Conservation (phyloP, 2,113 vertebrate genomes). For the Dermatemys mawii region DNA sequence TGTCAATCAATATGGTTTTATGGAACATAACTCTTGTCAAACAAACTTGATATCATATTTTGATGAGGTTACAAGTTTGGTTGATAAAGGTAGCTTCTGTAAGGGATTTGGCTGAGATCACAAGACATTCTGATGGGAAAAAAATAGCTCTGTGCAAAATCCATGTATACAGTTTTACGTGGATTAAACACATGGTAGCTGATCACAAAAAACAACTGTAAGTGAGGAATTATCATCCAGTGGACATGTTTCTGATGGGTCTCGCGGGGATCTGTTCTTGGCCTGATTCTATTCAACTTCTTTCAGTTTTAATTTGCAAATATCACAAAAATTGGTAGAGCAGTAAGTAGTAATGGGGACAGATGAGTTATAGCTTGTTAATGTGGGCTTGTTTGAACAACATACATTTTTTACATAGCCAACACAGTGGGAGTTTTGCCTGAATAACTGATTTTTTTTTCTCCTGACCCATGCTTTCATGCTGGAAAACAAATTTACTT, state of each 20-base stretch:
- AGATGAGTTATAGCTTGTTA: not conserved
- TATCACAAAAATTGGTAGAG: not conserved
- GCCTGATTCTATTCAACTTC: not conserved
- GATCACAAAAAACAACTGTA: not conserved
- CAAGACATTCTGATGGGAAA: not conserved
- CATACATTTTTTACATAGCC: not conserved
- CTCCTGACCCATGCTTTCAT: not conserved
- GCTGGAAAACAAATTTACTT: not conserved
- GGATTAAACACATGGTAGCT: not conserved
- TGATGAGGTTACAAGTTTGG: not conserved
- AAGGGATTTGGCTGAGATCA: not conserved
- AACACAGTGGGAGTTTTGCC: not conserved
- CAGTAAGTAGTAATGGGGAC: not conserved
- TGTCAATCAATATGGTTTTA: not conserved
- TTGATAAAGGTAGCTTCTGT: not conserved
- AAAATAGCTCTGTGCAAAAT: not conserved
- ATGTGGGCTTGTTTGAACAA: not conserved
- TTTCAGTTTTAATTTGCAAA: not conserved
- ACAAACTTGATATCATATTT: not conserved
- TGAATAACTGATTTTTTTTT: not conserved
- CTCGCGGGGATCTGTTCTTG: not conserved
- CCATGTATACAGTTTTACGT: not conserved
- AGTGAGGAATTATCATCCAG: not conserved
- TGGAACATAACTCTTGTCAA: not conserved
- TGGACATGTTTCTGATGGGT: not conserved